Conservation (phyloP, 64 coral and sea anemone species). For the Anthopleura sola region DNA sequence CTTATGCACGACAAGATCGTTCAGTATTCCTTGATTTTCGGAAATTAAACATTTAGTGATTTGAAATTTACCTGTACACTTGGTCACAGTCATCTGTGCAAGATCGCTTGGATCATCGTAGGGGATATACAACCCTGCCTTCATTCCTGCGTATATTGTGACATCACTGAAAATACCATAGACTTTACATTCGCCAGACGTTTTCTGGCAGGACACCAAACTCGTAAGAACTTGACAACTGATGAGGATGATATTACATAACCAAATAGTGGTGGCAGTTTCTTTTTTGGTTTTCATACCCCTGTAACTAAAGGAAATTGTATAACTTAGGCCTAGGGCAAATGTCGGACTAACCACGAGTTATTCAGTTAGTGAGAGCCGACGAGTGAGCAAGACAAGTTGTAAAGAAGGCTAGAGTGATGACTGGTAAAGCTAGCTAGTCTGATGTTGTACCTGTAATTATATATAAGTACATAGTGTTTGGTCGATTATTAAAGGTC, state of each 20-base stretch:
- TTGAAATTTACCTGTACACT: constrained; percentile 27
- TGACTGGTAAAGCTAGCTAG: too few species aligned
- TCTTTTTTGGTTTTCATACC: not conserved
- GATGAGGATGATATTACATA: not conserved
- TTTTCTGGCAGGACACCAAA: constrained; percentile 2
- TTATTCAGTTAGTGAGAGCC: too few species aligned
- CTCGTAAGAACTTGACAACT: not conserved
- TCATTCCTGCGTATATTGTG: constrained; percentile 15
- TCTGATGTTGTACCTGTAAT: too few species aligned
- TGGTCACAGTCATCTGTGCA: constrained; percentile 29
- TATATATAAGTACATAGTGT: too few species aligned
- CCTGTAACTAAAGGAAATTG: not conserved
- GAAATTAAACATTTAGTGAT: not conserved
- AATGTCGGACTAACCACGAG: too few species aligned
- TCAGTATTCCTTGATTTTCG: too few species aligned
- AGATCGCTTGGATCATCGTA: constrained; percentile 25
- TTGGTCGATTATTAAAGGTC: too few species aligned
- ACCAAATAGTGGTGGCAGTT: not conserved
- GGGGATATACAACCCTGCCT: constrained; percentile 48
- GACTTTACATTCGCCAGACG: not conserved
- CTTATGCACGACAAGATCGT: too few species aligned
- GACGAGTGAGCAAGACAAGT: too few species aligned
- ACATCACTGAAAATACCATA: constrained; percentile 14
- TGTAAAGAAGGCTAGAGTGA: too few species aligned
- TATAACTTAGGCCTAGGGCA: too few species aligned